These are phyloP conservation scores for Pygoscelis adeliae DNA, from an alignment of 2,113 vertebrate species.

Conservation along the genomic window DNA sequence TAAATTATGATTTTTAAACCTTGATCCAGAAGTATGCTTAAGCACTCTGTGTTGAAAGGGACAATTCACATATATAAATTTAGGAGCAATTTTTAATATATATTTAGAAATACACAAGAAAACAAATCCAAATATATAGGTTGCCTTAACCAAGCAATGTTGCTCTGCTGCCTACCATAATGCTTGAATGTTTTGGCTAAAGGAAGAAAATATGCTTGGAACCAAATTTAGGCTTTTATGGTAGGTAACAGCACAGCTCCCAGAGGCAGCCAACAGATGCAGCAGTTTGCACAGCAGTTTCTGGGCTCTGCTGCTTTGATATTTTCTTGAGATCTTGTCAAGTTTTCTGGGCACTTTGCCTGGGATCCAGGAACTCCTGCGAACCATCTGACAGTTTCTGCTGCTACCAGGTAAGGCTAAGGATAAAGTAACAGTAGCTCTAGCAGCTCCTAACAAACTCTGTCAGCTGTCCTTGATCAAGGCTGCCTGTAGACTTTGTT, in stretches of 20 bases:
- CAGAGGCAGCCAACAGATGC: background rate
- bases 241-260: background rate
- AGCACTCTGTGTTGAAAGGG: background rate
- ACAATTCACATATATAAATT: background rate
- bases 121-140: background rate
- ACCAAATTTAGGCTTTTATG: background rate
- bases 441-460: background rate
- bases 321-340: background rate
- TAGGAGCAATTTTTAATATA: background rate
- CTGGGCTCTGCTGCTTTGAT: background rate
- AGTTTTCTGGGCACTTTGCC: background rate
- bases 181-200: background rate
- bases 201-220: background rate
- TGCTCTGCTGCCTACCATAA: background rate
- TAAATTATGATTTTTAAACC: background rate
- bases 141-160: background rate
- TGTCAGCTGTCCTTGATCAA: background rate
- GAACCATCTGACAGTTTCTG: background rate
- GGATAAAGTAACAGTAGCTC: background rate
- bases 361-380: accelerated
- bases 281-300: background rate
- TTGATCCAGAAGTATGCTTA: background rate
- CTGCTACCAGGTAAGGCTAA: background rate
- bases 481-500: background rate
- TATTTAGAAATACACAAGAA: background rate